phyloP scores from a whole-genome alignment of 2,113 vertebrate genomes.

The Cairina moschata region DNA sequence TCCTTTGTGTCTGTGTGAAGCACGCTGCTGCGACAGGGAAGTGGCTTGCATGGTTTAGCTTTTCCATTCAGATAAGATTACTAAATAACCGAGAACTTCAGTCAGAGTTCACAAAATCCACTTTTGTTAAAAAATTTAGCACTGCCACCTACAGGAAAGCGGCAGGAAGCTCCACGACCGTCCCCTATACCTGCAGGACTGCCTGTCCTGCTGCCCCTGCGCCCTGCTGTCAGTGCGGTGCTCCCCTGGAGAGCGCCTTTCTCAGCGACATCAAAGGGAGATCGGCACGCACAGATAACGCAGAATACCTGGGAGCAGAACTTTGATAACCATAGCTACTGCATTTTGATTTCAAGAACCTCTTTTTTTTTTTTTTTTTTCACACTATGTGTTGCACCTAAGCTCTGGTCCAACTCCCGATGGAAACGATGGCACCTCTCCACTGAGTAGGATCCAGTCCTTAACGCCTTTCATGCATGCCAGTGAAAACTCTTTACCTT shows the following conservation, averaged over 20 bases:
- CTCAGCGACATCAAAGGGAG: slow-evolving; percentile 53
- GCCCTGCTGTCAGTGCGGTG: background rate
- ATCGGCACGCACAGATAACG: slow-evolving; percentile 43
- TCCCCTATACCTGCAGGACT: background rate
- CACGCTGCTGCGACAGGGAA: background rate
- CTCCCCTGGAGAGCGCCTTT: background rate
- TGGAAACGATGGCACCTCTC: slow-evolving; percentile 51
- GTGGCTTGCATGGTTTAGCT: background rate
- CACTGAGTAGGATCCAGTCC: background rate
- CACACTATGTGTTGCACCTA: background rate
- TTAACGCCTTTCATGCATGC: slow-evolving; percentile 56
- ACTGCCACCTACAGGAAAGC: slow-evolving; percentile 72
- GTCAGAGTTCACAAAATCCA: background rate
- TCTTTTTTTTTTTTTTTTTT: background rate
- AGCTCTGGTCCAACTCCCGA: background rate
- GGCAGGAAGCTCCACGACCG: background rate
- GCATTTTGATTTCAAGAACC: slow-evolving; percentile 25
- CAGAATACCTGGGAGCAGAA: slow-evolving; percentile 29
- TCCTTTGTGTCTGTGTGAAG: background rate
- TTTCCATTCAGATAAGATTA: slow-evolving; percentile 1
- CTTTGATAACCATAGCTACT: slow-evolving; percentile 47
- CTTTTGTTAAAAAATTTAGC: slow-evolving; percentile 63
- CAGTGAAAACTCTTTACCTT: slow-evolving; percentile 63
- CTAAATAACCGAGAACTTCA: background rate
- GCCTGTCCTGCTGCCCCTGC: background rate